Evolutionary conservation across 2,888 invertebrate genomes (phyloP), one percentile per base, ranked within the genome.

Genomic region (Acanthosepion esculentum): DNA sequence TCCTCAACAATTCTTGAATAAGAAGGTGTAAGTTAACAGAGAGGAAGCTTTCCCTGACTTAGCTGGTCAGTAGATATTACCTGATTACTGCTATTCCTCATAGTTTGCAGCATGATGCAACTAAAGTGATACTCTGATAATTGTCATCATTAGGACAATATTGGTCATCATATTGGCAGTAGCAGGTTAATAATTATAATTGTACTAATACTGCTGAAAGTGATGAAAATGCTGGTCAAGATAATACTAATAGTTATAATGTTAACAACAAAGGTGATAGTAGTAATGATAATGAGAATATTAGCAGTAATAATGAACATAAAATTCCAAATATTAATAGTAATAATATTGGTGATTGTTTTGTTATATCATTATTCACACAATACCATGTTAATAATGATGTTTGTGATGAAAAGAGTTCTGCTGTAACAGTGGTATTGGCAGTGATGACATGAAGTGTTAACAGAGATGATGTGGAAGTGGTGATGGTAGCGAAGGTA

Each of bases 11-110:
- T n/a, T 78, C 78, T 78, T 78, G 12, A 33, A 78, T 78, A 78
- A 78, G 78, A 78, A 78, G 78, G 78, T 78, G 78, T n/a, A 78
- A 78, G 78, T 78, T 33, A 78, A 78, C 78, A 15, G 15, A 12
- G n/a, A 78, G 78, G 78, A 78, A 78, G 78, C 78, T 78, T 41
- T 78, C 33, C 33, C 78, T 78, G 78, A 78, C 78, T 78, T n/a
- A n/a, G 78, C 78, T 33, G 78, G 78, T 78, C 78, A 78, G n/a
- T 78, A 78, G 78, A 78, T 78, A n/a, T 78, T 78, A 78, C n/a
- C 78, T 78, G 78, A 78, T 78, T 78, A 33, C 78, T 78, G 78
- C 78, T 33, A 78, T 78, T 78, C n/a, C 78, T n/a, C n/a, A n/a
- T 33, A 10, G 78, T 33, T n/a, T 78, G 78, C 78, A 78, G 12